A percentile compares a stretch with the other conserved stretches of the same genome.
phyloP scores from a whole-genome alignment of 2,113 vertebrate genomes.

The Sinocyclocheilus grahami region DNA sequence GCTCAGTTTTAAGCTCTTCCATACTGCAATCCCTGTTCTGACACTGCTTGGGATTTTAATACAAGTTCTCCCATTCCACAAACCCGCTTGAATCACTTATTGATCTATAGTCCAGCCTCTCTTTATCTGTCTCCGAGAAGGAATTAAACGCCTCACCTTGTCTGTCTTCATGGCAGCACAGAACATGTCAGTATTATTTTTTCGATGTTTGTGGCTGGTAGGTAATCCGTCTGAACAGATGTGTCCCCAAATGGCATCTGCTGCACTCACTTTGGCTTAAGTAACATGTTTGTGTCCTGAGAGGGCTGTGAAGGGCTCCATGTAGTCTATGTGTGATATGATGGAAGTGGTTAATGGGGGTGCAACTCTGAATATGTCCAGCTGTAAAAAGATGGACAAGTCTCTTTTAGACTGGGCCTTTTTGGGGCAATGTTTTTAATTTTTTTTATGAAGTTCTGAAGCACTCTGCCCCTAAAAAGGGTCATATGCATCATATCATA shows the following conservation, averaged over 20 bases:
- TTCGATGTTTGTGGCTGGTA: constrained; percentile 44
- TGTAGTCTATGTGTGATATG: constrained; percentile 32
- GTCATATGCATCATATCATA: no score
- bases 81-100: constrained; percentile 30
- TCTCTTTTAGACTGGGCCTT: neutral
- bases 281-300: constrained; percentile 54
- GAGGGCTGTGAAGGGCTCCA: constrained; percentile 34
- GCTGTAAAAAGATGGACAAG: neutral
- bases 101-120: constrained; percentile 29
- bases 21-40: constrained; percentile 29
- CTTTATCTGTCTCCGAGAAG: constrained; percentile 27
- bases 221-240: constrained; percentile 59
- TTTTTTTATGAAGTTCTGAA: no score
- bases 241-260: constrained; percentile 55
- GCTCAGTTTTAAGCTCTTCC: constrained; percentile 43
- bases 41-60: constrained; percentile 27
- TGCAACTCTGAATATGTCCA: constrained; percentile 41
- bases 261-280: constrained; percentile 46
- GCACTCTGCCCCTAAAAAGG: no score
- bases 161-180: constrained; percentile 28
- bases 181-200: constrained; percentile 44
- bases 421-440: neutral
- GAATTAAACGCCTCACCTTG: constrained; percentile 42
- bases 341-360: constrained; percentile 42
- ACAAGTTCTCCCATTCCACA: constrained; percentile 25